These are phyloP conservation scores for Chloromyia formosa DNA, from an alignment of 2,888 invertebrate species.

Conservation along the genomic window DNA sequence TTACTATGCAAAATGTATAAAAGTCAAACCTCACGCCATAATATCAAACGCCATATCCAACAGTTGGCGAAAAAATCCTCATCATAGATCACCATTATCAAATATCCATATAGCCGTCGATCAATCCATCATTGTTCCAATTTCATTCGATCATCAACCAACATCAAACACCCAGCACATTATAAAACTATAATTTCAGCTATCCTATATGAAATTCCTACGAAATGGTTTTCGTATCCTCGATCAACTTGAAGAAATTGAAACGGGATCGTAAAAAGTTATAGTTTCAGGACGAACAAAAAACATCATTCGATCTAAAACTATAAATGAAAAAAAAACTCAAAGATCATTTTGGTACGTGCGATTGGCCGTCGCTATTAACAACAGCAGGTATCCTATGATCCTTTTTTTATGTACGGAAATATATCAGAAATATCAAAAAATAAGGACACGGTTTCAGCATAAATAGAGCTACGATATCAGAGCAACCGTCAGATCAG, in stretches of 20 bases:
- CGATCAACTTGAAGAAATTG: too few species aligned
- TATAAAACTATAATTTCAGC: background rate
- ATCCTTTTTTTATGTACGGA: slow-evolving; percentile 26
- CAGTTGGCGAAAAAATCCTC: background rate
- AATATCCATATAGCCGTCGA: background rate
- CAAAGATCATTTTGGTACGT: slow-evolving; percentile 28
- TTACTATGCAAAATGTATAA: too few species aligned
- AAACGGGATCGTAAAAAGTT: background rate
- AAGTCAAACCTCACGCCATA: too few species aligned
- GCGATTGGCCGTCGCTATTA: slow-evolving; percentile 9
- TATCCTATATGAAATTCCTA: background rate
- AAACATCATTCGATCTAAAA: background rate
- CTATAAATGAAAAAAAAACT: slow-evolving; percentile 14
- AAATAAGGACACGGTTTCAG: background rate
- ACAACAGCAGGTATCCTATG: slow-evolving; percentile 29
- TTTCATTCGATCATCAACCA: background rate
- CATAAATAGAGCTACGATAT: slow-evolving; percentile 25
- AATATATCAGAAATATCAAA: slow-evolving; percentile 38
- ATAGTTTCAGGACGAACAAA: background rate
- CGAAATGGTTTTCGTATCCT: too few species aligned
- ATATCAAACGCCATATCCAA: background rate
- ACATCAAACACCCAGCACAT: background rate
- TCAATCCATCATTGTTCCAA: background rate
- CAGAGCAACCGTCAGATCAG: background rate
- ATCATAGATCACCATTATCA: background rate